Evolutionary conservation across 1,140 invertebrate species (phyloP), one percentile per base, ranked within the genome.

Genomic region (Delia radicum): DNA sequence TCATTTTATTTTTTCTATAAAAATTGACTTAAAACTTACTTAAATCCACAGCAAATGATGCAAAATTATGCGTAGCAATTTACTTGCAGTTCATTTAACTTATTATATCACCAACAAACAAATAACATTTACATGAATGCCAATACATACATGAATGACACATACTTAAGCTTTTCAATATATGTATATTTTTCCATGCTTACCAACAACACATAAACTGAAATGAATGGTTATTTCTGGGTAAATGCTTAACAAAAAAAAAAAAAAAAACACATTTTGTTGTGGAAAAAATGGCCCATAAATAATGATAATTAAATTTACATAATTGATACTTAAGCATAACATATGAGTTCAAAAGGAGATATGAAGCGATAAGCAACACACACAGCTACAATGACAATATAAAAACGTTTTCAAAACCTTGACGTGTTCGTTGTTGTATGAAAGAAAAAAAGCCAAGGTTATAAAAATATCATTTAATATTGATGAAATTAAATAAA

Each of bases 241-340:
- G 28, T 5, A 28, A 24, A 62, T 3, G 18, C 18, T 6, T 10
- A 18, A 3, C 55, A 63, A 63, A 27, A 24, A 55, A 55, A 4
- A 8, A 27, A 65, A 18, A 33, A 10, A 69, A 33, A 33, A 37
- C 18, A 33, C 18, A 69, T 65, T n/a, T 29, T 27, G 62, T 15
- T 21, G n/a, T 21, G 31, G n/a, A 27, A 27, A 5, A 48, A 73
- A 48, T 28, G 27, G 37, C 12, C 72, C 72, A 48, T 62, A 74
- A 74, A 63, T 74, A 74, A 74, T 33, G 55, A 74, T 63, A 74
- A 74, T 74, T 74, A 74, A 74, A 74, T 74, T 74, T 74, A 63
- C 73, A 74, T 74, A 74, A 74, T 74, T 74, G 73, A 74, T 74
- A 62, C 73, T 46, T 33, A 21, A 24, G 48, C 27, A 31, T 18